These are phyloP conservation scores for Neomorphus geoffroyi DNA, from an alignment of 2,797 vertebrate species.

Conservation along the genomic window DNA sequence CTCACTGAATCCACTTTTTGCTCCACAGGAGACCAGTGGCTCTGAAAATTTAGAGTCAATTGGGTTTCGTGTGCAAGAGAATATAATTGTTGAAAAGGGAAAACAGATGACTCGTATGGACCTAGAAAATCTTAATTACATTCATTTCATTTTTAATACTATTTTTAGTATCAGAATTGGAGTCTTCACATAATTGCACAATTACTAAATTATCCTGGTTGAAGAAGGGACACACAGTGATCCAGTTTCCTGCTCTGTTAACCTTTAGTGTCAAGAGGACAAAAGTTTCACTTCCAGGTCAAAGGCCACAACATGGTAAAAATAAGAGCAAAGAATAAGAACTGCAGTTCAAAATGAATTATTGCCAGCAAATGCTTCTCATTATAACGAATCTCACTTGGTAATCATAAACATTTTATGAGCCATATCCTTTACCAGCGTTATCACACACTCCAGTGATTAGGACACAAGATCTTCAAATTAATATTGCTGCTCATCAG, in stretches of 20 bases:
- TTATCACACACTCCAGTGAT: neutral
- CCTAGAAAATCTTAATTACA: constrained; percentile 58
- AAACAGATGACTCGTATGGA: constrained; percentile 82
- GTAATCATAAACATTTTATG: constrained; percentile 13
- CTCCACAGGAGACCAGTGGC: neutral
- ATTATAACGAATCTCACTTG: constrained; percentile 66
- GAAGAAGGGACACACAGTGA: constrained; percentile 78
- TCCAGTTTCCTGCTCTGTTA: constrained; percentile 92
- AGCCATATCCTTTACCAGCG: neutral
- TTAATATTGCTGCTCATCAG: neutral
- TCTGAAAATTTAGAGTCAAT: neutral
- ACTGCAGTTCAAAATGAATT: constrained; percentile 74
- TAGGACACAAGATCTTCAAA: neutral
- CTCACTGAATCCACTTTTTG: neutral
- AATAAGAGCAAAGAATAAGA: constrained; percentile 83
- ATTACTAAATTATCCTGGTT: constrained; percentile 91
- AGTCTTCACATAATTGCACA: constrained; percentile 88
- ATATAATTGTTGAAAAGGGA: constrained; percentile 68
- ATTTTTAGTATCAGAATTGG: constrained; percentile 87
- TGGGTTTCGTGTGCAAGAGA: neutral
- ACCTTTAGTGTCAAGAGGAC: constrained; percentile 87
- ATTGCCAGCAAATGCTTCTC: constrained; percentile 75
- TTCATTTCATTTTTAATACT: constrained; percentile 80
- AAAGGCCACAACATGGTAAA: constrained; percentile 88
- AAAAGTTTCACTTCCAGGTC: constrained; percentile 89